These are phyloP conservation scores for Urosaurus nigricauda DNA, from an alignment of 2,797 vertebrate species.

Conservation along the genomic window DNA sequence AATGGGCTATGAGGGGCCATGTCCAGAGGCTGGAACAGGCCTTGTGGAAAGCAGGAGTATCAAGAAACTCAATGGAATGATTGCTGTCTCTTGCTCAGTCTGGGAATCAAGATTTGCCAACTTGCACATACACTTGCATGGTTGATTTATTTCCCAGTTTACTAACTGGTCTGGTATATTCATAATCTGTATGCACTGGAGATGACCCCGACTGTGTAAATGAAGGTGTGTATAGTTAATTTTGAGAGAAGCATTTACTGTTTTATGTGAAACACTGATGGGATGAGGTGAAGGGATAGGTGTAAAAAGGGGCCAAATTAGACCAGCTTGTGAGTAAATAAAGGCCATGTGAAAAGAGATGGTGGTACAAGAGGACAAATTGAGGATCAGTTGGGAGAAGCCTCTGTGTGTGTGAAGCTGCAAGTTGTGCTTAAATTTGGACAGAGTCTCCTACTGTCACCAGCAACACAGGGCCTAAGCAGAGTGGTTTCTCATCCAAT, in stretches of 20 bases:
- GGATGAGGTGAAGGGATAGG: too few relatives aligned
- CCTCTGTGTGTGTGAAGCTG: not conserved
- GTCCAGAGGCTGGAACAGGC: not conserved
- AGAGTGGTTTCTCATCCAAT: too few relatives aligned
- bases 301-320: not conserved
- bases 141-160: not conserved
- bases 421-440: not conserved
- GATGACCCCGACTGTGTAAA: too few relatives aligned
- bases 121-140: too few relatives aligned
- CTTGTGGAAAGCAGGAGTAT: not conserved
- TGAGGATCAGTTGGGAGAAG: not conserved
- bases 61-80: not conserved
- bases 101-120: not conserved
- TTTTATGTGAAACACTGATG: not conserved
- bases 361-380: not conserved
- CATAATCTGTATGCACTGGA: not conserved
- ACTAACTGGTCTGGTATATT: not conserved
- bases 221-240: too few relatives aligned
- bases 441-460: not conserved
- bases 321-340: not conserved
- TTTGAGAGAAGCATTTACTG: not conserved
- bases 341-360: not conserved
- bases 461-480: too few relatives aligned
- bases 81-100: not conserved
- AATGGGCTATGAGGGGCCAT: not conserved